These are phyloP conservation scores for Cremastobaeus sp. DNA, from an alignment of 2,888 invertebrate species.

Conservation along the genomic window DNA sequence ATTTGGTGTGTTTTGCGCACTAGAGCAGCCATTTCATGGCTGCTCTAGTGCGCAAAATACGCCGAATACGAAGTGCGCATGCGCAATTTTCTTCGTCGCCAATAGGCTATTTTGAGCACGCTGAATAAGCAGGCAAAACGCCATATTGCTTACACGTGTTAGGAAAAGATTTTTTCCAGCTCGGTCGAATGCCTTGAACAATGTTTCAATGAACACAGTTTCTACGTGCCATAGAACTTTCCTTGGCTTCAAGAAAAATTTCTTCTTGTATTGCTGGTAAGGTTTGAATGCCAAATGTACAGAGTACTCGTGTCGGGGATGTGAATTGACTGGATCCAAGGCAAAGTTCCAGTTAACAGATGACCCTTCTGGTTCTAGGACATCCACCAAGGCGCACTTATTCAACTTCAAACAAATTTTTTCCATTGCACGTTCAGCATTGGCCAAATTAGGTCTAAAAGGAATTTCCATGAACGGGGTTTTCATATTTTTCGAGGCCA, in stretches of 20 bases:
- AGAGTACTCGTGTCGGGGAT: constrained; percentile 82
- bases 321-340: too few relatives aligned
- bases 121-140: too few relatives aligned
- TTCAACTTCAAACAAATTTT: constrained; percentile 85
- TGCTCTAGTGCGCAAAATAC: too few relatives aligned
- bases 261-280: constrained; percentile 84
- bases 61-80: too few relatives aligned
- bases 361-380: too few relatives aligned
- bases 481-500: constrained; percentile 93
- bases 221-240: constrained; percentile 87
- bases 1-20: too few relatives aligned
- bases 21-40: too few relatives aligned
- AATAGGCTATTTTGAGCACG: too few relatives aligned
- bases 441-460: constrained; percentile 80
- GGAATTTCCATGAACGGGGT: constrained; percentile 98
- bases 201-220: constrained; percentile 83
- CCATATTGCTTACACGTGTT: too few relatives aligned
- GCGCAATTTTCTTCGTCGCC: too few relatives aligned
- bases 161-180: constrained; percentile 81
- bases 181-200: constrained; percentile 83
- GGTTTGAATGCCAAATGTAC: constrained; percentile 88
- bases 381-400: constrained; percentile 87
- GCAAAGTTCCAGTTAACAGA: too few relatives aligned
- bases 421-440: constrained; percentile 82
- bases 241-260: constrained; percentile 85